phyloP scores from a whole-genome alignment of 1,140 invertebrate species.

The Aleiodes sp. region DNA sequence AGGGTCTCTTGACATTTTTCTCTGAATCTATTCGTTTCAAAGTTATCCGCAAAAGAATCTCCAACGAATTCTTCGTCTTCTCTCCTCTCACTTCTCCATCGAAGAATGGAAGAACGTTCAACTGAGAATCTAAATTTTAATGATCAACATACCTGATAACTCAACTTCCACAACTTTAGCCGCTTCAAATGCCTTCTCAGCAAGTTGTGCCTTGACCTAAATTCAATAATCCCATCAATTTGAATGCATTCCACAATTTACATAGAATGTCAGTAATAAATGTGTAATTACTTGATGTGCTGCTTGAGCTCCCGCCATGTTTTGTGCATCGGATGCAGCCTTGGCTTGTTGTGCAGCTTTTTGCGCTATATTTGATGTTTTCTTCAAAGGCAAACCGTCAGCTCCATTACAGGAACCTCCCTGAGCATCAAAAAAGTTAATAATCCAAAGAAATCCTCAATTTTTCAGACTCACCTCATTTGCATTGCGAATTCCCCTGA shows the following conservation, averaged over 20 bases:
- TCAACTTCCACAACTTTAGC: constrained; percentile 73
- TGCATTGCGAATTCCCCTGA: not conserved
- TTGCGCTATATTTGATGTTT: constrained; percentile 70
- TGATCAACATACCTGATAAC: constrained; percentile 71
- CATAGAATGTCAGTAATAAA: no score
- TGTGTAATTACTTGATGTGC: constrained; percentile 16
- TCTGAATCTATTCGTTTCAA: no score
- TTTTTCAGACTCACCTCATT: not conserved
- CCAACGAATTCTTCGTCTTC: no score
- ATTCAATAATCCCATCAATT: constrained; percentile 1
- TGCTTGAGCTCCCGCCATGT: constrained; percentile 64
- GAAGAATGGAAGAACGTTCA: no score
- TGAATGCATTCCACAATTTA: no score
- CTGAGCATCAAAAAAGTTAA: not conserved
- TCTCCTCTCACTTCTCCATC: no score
- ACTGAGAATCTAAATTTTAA: no score
- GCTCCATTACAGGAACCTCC: not conserved
- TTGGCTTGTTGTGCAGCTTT: constrained; percentile 72
- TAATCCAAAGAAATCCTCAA: not conserved
- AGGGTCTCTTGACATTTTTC: no score
- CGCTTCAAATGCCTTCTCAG: constrained; percentile 71
- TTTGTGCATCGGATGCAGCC: constrained; percentile 72
- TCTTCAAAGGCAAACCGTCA: constrained; percentile 28
- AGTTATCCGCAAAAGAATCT: no score
- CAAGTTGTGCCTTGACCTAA: constrained; percentile 72